Evolutionary conservation across 2,888 invertebrate genomes (phyloP), one percentile per base, ranked within the genome.

Genomic region (Acronicta aceris): DNA sequence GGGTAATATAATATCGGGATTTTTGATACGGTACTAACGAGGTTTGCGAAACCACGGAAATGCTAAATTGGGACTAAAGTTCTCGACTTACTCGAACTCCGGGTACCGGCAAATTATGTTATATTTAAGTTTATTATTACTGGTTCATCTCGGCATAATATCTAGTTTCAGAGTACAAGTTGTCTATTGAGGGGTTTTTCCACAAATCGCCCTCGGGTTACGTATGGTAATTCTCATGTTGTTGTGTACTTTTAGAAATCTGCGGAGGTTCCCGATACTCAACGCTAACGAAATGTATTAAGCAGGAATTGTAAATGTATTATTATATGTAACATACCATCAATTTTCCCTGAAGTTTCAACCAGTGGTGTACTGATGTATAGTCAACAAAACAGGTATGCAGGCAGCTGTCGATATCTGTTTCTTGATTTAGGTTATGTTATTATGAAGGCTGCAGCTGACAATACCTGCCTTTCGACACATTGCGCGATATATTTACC

Each of bases 11-110:
- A 79, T 74, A 77, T 67, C 41, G 45, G 17, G 72, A 70, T 79
- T 74, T 74, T 78, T 70, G 80, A 77, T 74, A 65, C 63, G 65
- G 70, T 49, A 56, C 67, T 72, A 77, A 72, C 72, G 74, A 74
- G 80, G 78, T 74, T 74, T 74, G 72, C 36, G 78, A 78, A 77
- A 79, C 78, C 78, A 66, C 62, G 67, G 70, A 65, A 78, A 79
- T 79, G 78, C 69, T 60, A 65, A 74, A 78, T 79, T 79, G 66
- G 67, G 71, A 58, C 75, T 65, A 61, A 79, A 78, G 54, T 78
- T 78, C 75, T 78, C 78, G 45, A 62, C 53, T 78, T 78, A 78
- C 78, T n/a, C 36, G 59, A 63, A 74, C 58, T 70, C 74, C 56
- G 52, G 61, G 71, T 46, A 61, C 60, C 51, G 56, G 58, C 47